These are phyloP conservation scores for Scomberomorus guttatus DNA, from an alignment of 2,797 vertebrate species.

Conservation along the genomic window DNA sequence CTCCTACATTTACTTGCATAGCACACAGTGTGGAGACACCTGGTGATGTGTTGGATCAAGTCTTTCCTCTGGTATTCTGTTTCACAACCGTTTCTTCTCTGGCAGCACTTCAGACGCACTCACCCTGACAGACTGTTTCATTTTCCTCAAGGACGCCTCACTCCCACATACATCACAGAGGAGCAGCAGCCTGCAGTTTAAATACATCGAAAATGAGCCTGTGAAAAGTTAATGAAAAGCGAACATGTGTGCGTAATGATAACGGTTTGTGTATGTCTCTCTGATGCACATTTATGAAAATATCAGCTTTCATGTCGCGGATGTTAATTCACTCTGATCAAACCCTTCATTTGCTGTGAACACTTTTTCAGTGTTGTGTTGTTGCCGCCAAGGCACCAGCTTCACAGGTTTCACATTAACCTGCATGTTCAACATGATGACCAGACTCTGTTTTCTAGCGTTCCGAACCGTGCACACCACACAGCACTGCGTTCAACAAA, in stretches of 20 bases:
- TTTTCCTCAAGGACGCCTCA: conserved; percentile 66
- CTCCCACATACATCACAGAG: conserved; percentile 51
- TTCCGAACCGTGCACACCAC: no score
- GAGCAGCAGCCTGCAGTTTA: conserved; percentile 23
- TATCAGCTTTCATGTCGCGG: background rate
- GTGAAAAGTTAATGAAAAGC: conserved; percentile 26
- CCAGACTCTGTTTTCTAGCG: background rate
- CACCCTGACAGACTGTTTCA: conserved; percentile 54
- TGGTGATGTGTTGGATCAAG: conserved; percentile 41
- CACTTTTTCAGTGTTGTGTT: conserved; percentile 2
- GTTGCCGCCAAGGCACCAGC: background rate
- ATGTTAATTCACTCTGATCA: conserved; percentile 4
- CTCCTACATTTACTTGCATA: no score
- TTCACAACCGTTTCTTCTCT: conserved; percentile 62
- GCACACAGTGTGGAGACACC: background rate
- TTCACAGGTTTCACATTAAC: background rate
- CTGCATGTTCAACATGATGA: background rate
- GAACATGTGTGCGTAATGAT: conserved; percentile 37
- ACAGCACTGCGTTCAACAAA: no score
- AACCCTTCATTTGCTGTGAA: background rate
- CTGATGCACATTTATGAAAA: background rate
- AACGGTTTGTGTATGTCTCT: background rate
- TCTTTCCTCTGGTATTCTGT: conserved; percentile 53
- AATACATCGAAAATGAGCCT: conserved; percentile 21
- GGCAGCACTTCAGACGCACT: conserved; percentile 74